Evolutionary conservation across 2,113 vertebrate genomes (phyloP).

Genomic region (Parotia lawesii): DNA sequence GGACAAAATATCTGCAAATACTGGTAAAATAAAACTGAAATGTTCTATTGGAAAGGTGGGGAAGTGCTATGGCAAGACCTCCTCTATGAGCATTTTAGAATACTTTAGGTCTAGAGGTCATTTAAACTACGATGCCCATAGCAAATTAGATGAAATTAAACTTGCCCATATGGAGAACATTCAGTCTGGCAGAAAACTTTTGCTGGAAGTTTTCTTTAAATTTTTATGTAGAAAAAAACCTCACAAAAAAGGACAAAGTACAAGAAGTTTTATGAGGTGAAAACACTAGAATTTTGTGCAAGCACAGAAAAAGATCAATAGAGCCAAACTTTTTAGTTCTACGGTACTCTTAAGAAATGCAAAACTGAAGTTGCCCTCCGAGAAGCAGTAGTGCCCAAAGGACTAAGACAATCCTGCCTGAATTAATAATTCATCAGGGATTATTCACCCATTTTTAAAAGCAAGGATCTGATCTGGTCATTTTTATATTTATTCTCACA

Average conservation of each 20-base stretch:
- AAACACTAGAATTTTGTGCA: not conserved
- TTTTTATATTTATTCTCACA: not conserved
- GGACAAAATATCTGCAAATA: not conserved
- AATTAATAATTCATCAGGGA: slow-evolving; percentile 15
- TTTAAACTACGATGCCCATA: not conserved
- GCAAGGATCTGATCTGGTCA: not conserved
- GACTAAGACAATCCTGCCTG: not conserved
- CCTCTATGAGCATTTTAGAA: not conserved
- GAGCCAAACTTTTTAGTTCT: not conserved
- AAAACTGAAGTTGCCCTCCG: not conserved
- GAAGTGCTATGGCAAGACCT: not conserved
- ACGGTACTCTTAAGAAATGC: not conserved
- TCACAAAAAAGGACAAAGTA: not conserved
- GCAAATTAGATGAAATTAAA: not conserved
- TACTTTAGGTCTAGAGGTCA: not conserved
- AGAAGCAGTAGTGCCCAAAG: not conserved
- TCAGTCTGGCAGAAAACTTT: not conserved
- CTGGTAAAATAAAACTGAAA: not conserved
- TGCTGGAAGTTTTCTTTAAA: not conserved
- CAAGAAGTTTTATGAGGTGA: not conserved
- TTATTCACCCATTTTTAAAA: not conserved
- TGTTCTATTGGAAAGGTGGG: not conserved
- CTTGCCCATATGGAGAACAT: not conserved
- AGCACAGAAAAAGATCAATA: not conserved
- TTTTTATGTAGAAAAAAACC: not conserved